phyloP scores from a whole-genome alignment of 2,113 vertebrate genomes.

The Campylorhamphus procurvoides region DNA sequence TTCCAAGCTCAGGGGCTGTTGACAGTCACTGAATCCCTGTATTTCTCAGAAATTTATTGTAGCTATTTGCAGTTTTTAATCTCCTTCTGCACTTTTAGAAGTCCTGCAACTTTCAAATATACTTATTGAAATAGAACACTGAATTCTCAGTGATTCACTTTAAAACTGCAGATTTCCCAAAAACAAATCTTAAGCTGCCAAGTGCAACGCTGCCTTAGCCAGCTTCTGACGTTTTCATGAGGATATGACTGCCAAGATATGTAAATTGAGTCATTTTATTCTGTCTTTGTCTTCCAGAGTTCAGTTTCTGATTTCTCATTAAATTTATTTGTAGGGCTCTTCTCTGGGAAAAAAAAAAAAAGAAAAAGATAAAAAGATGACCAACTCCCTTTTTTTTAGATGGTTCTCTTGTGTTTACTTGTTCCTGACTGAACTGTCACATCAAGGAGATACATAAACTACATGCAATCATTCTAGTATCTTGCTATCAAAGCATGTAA shows the following conservation, averaged over 20 bases:
- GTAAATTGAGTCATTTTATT: slow-evolving; percentile 1
- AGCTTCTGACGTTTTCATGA: background rate
- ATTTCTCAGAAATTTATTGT: background rate
- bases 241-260: background rate
- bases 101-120: background rate
- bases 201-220: background rate
- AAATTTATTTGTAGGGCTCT: background rate
- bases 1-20: background rate
- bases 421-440: background rate
- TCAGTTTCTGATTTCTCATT: background rate
- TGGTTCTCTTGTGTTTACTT: background rate
- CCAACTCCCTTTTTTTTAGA: background rate
- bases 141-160: background rate
- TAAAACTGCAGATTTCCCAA: slow-evolving; percentile 18
- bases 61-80: background rate
- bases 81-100: background rate
- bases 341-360: background rate
- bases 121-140: background rate
- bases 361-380: background rate
- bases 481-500: background rate
- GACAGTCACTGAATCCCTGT: background rate
- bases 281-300: background rate
- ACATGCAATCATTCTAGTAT: background rate
- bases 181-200: background rate
- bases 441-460: background rate